Evolutionary conservation across 2,113 vertebrate genomes (phyloP), one percentile per base, ranked within the genome.

Genomic region (Actenoides hombroni): DNA sequence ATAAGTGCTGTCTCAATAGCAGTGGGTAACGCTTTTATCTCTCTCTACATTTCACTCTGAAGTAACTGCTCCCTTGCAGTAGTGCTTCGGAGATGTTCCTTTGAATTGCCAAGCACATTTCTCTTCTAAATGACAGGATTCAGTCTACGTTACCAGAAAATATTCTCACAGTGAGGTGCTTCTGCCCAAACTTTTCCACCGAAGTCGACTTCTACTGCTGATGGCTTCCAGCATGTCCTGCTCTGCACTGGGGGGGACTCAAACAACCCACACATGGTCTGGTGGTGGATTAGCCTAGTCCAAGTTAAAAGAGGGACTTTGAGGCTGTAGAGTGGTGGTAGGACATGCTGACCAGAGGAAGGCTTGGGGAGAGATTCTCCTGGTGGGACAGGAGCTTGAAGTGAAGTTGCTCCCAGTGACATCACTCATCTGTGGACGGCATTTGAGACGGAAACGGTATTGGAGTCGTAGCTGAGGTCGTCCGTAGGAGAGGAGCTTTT

Each of bases 1-100:
- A 98, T 98, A 97, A 99, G 99, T 42, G 99, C 99, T 1, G 99
- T 99, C 95, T 99, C 99, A 74, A 99, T 99, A 11, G 99, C 99
- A 91, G 99, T 99, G 97, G 99, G 99, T 99, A 90, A 92, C 93
- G 51, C 76, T 94, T 97, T 90, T 89, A 2, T 78, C 84, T 92
- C 44, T 94, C 10, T 25, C 11, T 53, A 26, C 51, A 53, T 53
- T 53, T 53, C 51, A 26, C 51, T 49, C 48, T 13, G 21, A 49
- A 49, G 48, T 49, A 49, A 24, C 71, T 88, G 81, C 92, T 71
- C 76, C 70, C 49, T 75, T 65, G 4, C 63, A 61, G 70, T 5
- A 64, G 74, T 9, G 70, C 70, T 21, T 81, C 54, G 54, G 82
- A 73, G 92, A 59, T 74, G 61, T 7, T 81, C 79, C 33, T 78